Evolutionary conservation across 2,113 vertebrate genomes (phyloP), one percentile per base, ranked within the genome.

Genomic region (Xiphias gladius): DNA sequence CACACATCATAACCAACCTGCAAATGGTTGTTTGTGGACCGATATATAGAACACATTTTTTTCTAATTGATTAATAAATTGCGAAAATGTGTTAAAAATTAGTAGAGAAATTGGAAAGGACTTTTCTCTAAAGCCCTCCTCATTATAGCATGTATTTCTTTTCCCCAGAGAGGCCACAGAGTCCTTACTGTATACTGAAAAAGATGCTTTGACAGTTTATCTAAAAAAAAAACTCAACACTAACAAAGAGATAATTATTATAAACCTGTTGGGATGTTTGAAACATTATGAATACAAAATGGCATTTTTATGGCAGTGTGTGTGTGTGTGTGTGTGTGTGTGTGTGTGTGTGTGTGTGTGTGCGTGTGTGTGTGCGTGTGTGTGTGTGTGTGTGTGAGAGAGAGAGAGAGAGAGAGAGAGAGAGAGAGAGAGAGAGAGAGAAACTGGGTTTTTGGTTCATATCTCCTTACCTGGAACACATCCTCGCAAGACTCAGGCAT

Each of bases 391-490:
- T 26, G 30, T 48, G 35, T 52, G 58, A 20, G 66, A 43, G 41
- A 43, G 41, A 43, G 41, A 43, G 41, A 43, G 41, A 43, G 41
- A 35, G 35, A 35, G 58, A 20, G 66, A 43, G 41, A 43, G 41
- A 43, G 41, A 43, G 41, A 43, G n/a, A n/a, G n/a, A n/a, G n/a
- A n/a, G n/a, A n/a, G n/a, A n/a, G n/a, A n/a, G n/a, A n/a, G 64
- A 76, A 74, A 62, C 20, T 22, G 28, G 50, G 50, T 32, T 65
- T 62, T 81, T 24, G 55, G 74, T 79, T 79, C 66, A 65, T 39
- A 57, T 75, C 59, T 65, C 50, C 20, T 79, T 76, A 83, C 61
- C 64, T 80, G 65, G 50, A 82, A 39, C 77, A 75, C 59, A 74
- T 81, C 59, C 64, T 48, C 50, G 4, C 0, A n/a, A 66, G 24